Evolutionary conservation across 2,888 invertebrate genomes (phyloP), one percentile per base, ranked within the genome.

Genomic region (Sympetrum striolatum): DNA sequence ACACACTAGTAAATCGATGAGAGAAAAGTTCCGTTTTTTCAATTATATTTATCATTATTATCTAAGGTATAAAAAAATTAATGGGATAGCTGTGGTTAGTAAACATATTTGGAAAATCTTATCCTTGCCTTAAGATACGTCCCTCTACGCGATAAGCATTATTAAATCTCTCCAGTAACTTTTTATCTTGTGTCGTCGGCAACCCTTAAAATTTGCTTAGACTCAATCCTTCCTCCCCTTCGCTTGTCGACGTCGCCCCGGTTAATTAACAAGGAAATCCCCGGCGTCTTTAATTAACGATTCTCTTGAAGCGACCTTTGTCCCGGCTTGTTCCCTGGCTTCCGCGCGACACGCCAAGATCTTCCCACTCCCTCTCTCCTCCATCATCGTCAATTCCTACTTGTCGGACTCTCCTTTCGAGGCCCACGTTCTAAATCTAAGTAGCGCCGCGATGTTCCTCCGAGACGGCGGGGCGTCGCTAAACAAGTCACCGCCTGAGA

Each of bases 341-440:
- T 81, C n/a, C 37, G 31, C 80, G 60, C 80, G 60, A 22, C 80
- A 86, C 48, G 81, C 90, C 31, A 44, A 79, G 39, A 58, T 91
- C 79, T 82, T 90, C 25, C 48, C 48, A 73, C 58, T 44, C 58
- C 48, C 73, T 58, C 35, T 53, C 60, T 22, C n/a, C 90, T 73
- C 81, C 58, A 90, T 86, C 79, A 64, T 90, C 90, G 58, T 58
- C 73, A 80, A 60, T 44, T 64, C 90, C 81, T 64, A 80, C 81
- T 60, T 86, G 58, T 22, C 60, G 60, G 22, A 58, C 48, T 10
- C 37, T n/a, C 3, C 4, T 18, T 31, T 5, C 35, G 31, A 82
- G 53, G 37, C 25, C 31, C 2, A 25, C 12, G 2, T n/a, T 48
- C 25, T 81, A n/a, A 81, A 53, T 53, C 44, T 25, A 31, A 18